phyloP scores from a whole-genome alignment of 2,888 invertebrate species.

The Synergus laeviventris region DNA sequence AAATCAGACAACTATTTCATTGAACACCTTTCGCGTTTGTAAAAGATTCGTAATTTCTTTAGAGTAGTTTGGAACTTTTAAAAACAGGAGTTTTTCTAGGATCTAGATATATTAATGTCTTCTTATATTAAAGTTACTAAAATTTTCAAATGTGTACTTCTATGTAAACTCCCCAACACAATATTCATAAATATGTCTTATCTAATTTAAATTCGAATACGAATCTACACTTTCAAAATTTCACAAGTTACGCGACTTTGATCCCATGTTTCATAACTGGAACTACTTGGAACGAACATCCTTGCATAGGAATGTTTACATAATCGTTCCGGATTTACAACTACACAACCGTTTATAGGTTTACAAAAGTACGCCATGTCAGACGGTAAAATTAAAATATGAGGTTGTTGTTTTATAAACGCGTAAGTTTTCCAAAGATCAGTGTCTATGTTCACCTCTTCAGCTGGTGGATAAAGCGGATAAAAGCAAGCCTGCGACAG shows the following conservation, averaged over 20 bases:
- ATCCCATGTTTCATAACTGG: conserved; percentile 57
- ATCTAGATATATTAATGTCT: too few species aligned
- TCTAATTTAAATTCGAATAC: not conserved
- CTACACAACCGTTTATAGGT: conserved; percentile 87
- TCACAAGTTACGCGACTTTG: conserved; percentile 66
- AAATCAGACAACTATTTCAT: too few species aligned
- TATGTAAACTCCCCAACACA: not conserved
- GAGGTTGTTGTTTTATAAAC: conserved; percentile 85
- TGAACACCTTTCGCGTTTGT: too few species aligned
- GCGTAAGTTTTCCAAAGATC: conserved; percentile 84
- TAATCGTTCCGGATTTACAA: conserved; percentile 91
- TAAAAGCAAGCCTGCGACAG: conserved; percentile 88
- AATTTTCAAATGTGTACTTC: too few species aligned
- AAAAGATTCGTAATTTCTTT: too few species aligned
- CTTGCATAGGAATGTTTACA: conserved; percentile 88
- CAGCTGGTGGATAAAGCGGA: conserved; percentile 87
- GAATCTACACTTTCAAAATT: conserved; percentile 63
- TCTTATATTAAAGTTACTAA: too few species aligned
- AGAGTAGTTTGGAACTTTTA: too few species aligned
- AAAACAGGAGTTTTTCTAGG: too few species aligned
- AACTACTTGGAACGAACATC: conserved; percentile 77
- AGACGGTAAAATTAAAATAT: conserved; percentile 90
- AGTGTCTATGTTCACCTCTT: conserved; percentile 83
- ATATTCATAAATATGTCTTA: not conserved
- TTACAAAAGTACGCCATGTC: conserved; percentile 88